Percentiles rank a stretch among this genome's conserved stretches.
phyloP scores from a whole-genome alignment of 2,888 invertebrate genomes.

The Caradrina kadenii region DNA sequence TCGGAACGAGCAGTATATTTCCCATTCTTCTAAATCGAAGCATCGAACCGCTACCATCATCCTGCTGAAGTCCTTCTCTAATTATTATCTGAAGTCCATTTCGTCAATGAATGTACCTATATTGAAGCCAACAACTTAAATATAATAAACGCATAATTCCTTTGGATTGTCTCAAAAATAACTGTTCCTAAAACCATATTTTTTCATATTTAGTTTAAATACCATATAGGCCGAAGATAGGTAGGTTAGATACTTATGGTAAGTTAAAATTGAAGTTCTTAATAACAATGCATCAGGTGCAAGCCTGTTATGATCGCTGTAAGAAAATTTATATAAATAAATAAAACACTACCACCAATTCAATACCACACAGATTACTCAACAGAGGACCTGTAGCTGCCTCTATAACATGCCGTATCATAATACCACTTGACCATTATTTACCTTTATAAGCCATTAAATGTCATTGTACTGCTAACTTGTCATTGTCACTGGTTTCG shows the following conservation, averaged over 20 bases:
- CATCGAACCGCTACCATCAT: too few species aligned
- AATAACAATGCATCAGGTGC: too few species aligned
- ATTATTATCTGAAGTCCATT: too few species aligned
- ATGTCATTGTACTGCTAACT: conserved; percentile 35
- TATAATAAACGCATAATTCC: neutral
- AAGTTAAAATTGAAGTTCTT: too few species aligned
- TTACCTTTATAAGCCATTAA: conserved; percentile 30
- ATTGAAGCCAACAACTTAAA: neutral
- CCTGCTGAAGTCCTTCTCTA: too few species aligned
- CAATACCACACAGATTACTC: neutral
- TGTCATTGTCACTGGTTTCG: conserved; percentile 42
- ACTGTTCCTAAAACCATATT: neutral
- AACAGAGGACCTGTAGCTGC: conserved; percentile 10
- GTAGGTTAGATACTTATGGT: too few species aligned
- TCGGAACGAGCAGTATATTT: too few species aligned
- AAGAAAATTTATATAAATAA: too few species aligned
- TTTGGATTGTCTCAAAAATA: neutral
- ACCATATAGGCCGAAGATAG: too few species aligned
- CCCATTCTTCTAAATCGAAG: too few species aligned
- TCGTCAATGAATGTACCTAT: too few species aligned
- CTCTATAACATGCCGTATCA: conserved; percentile 6
- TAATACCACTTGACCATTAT: conserved; percentile 16
- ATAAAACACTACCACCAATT: neutral
- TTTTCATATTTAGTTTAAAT: neutral
- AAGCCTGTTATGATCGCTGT: too few species aligned